Conservation (phyloP, 1,140 invertebrate genomes). For the Drosophila lacertosa region DNA sequence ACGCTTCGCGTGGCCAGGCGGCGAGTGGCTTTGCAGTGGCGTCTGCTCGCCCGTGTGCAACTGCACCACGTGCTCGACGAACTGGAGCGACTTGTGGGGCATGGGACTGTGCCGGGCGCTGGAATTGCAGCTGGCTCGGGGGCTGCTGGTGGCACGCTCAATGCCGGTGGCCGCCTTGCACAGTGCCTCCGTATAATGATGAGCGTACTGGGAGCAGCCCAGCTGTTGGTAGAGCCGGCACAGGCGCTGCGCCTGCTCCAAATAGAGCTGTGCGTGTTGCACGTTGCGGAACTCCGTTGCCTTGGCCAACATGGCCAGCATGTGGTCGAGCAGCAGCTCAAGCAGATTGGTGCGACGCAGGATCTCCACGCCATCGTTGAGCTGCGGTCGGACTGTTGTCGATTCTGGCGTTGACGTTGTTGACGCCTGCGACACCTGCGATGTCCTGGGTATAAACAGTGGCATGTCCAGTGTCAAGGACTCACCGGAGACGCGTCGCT, state of each 20-base stretch:
- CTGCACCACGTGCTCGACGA: conserved; percentile 56
- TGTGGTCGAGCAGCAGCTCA: conserved; percentile 86
- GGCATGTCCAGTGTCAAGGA: conserved; percentile 81
- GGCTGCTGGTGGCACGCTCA: conserved; percentile 32
- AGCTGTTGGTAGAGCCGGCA: conserved; percentile 87
- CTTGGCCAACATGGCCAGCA: conserved; percentile 58
- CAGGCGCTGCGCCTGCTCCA: conserved; percentile 89
- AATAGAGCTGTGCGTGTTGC: conserved; percentile 87
- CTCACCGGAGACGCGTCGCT: conserved; percentile 65
- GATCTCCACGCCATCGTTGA: conserved; percentile 84
- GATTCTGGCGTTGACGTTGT: conserved; percentile 32
- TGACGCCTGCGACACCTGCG: not conserved
- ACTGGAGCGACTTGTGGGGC: conserved; percentile 48
- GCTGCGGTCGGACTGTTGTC: conserved; percentile 14
- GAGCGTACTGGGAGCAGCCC: conserved; percentile 84
- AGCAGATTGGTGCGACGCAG: conserved; percentile 86
- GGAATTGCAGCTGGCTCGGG: not conserved
- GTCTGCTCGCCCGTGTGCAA: conserved; percentile 38
- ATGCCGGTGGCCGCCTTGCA: conserved; percentile 74
- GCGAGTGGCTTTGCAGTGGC: not conserved
- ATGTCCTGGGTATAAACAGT: conserved; percentile 47
- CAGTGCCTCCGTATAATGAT: conserved; percentile 85
- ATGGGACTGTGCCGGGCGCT: not conserved
- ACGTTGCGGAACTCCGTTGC: conserved; percentile 83
- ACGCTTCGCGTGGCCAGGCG: too few species aligned